Evolutionary conservation across 2,888 invertebrate genomes (phyloP), one percentile per base, ranked within the genome.

Genomic region (Rhingia rostrata): DNA sequence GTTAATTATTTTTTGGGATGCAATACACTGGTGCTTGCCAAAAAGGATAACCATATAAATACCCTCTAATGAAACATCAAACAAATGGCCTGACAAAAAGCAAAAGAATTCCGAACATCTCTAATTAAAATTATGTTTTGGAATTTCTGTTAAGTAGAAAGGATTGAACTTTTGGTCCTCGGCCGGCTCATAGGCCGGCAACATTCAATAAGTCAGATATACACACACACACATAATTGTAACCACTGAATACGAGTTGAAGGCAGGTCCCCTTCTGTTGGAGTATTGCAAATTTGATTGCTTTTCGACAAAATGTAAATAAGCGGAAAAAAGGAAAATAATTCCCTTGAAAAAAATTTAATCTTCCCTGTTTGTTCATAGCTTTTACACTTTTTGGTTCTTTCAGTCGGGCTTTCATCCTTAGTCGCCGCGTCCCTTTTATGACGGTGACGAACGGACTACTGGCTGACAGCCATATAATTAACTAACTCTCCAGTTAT

Each of bases 61-160:
- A 41, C 66, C 49, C 49, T 49, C 53, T 74, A 58, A 74, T 64
- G 56, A 64, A 64, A 74, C 64, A 74, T 74, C 64, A 66, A 74
- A 74, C 64, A 74, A 74, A 74, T 56, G 41, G 43, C 35, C 49
- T 49, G 64, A 66, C 64, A 41, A 47, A 22, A 22, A 49, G 54
- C 32, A 39, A 58, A 66, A 66, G 49, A 64, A 66, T 74, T 74
- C 56, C n/a, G 35, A 58, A 41, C 33, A 74, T 74, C 41, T 41
- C 74, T 74, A 74, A 74, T 74, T 74, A 74, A 64, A 74, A 74
- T 64, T 41, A 74, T 41, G 49, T 39, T 56, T 74, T 45, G 35
- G 22, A 32, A 30, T 60, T 58, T 47, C n/a, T 47, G n/a, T 9
- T 10, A 33, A 9, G 14, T 7, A 14, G 53, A 61, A 61, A 30